Evolutionary conservation across 2,888 invertebrate genomes (phyloP).

Genomic region (Epirrita christyi): DNA sequence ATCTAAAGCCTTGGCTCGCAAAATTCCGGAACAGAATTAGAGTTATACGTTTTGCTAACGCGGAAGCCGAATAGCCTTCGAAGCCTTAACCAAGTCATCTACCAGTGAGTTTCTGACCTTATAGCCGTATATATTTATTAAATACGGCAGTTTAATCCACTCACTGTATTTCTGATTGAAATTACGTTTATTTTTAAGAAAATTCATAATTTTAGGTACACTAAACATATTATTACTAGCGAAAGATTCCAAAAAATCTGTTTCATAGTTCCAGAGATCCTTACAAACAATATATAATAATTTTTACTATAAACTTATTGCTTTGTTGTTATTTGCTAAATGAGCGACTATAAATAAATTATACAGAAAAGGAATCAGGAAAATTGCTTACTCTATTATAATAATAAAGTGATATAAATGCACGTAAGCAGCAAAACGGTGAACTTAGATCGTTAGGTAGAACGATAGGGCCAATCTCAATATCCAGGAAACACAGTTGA

Average conservation of each 20-base stretch:
- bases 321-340: too few species aligned
- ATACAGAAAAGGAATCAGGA: constrained; percentile 5
- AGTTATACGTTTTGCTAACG: constrained; percentile 35
- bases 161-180: constrained; percentile 5
- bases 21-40: constrained; percentile 65
- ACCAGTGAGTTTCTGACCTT: constrained; percentile 26
- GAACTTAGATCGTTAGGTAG: constrained; percentile 36
- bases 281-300: too few species aligned
- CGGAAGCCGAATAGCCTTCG: constrained; percentile 35
- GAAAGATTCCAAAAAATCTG: too few species aligned
- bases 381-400: constrained; percentile 16
- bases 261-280: too few species aligned
- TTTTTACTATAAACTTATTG: too few species aligned
- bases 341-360: not conserved
- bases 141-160: constrained; percentile 19
- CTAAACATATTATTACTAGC: too few species aligned
- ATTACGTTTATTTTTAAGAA: constrained; percentile 6
- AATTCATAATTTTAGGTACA: not conserved
- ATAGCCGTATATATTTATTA: constrained; percentile 18
- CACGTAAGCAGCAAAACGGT: constrained; percentile 21
- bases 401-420: constrained; percentile 27
- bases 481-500: constrained; percentile 72
- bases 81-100: constrained; percentile 14
- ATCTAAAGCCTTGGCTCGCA: constrained; percentile 60
- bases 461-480: constrained; percentile 54